These are phyloP conservation scores for Nasonia oneida DNA, from an alignment of 2,888 invertebrate species.

Conservation along the genomic window DNA sequence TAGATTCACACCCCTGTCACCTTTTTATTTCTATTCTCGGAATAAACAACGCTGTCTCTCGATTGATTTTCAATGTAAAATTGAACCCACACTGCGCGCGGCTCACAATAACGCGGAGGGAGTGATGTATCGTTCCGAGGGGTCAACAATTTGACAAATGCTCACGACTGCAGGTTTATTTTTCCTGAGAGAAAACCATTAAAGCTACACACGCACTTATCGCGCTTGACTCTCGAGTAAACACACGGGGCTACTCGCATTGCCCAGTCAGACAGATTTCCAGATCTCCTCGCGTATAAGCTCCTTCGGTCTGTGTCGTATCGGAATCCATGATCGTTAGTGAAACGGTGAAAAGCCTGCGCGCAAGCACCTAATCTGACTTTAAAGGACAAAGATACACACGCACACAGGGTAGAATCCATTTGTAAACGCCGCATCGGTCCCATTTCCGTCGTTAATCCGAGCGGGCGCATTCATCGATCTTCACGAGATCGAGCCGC, in stretches of 20 bases:
- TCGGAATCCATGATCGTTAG: slow-evolving; percentile 35
- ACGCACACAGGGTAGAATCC: slow-evolving; percentile 27
- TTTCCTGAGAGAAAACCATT: not conserved
- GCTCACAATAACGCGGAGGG: not conserved
- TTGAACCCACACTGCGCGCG: not conserved
- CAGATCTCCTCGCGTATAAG: not conserved
- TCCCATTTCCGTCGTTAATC: slow-evolving; percentile 34
- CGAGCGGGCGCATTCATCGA: slow-evolving; percentile 44
- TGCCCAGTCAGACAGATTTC: not conserved
- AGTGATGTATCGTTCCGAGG: not conserved
- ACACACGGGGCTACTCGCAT: not conserved
- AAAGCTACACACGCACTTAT: not conserved
- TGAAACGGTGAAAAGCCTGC: not conserved
- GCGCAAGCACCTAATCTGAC: slow-evolving; percentile 39
- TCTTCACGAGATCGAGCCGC: slow-evolving; percentile 6
- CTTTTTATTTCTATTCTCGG: not conserved
- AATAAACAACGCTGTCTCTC: not conserved
- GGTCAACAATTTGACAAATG: slow-evolving; percentile 14
- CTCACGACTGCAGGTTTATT: not conserved
- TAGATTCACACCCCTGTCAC: not conserved
- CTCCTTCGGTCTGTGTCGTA: not conserved
- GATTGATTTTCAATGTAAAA: not conserved
- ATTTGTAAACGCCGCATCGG: slow-evolving; percentile 8
- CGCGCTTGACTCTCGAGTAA: slow-evolving; percentile 25
- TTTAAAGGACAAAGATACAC: slow-evolving; percentile 36